Evolutionary conservation across 2,113 vertebrate genomes (phyloP).

Genomic region (Gasterosteus nipponicus): DNA sequence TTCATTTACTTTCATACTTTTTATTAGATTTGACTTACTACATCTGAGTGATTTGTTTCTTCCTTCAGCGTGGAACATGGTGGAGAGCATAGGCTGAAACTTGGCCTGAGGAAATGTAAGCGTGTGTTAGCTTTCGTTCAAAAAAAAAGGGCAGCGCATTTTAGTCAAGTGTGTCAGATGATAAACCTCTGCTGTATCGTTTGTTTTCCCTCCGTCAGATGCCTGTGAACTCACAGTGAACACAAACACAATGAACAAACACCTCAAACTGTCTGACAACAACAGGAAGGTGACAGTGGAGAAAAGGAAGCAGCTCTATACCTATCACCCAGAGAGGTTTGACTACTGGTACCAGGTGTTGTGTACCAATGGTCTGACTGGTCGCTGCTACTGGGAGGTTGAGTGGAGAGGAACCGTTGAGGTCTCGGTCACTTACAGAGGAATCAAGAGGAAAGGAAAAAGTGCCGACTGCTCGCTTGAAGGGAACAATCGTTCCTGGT

Average conservation of each 20-base stretch:
- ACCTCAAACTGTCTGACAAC: conserved; percentile 19
- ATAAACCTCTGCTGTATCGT: neutral
- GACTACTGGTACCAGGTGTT: neutral
- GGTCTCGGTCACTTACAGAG: neutral
- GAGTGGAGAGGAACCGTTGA: neutral
- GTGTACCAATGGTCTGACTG: neutral
- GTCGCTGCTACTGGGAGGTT: conserved; percentile 34
- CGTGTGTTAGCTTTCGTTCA: conserved; percentile 1
- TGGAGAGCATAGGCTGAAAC: conserved; percentile 20
- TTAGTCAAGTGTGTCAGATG: neutral
- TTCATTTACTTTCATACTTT: too few species aligned
- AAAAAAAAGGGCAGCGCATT: neutral
- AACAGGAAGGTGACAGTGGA: neutral
- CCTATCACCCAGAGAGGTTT: conserved; percentile 18
- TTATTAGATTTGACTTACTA: conserved; percentile 2
- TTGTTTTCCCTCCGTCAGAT: conserved; percentile 9
- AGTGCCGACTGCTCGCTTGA: neutral
- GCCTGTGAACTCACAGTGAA: conserved; percentile 7
- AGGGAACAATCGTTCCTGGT: neutral
- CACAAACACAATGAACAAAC: neutral
- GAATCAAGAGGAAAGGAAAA: neutral
- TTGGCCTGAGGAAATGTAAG: conserved; percentile 25
- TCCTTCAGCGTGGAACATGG: neutral
- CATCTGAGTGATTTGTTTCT: neutral
- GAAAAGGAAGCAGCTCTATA: neutral